Evolutionary conservation across 2,888 invertebrate genomes (phyloP).

Genomic region (Helicoverpa assulta): DNA sequence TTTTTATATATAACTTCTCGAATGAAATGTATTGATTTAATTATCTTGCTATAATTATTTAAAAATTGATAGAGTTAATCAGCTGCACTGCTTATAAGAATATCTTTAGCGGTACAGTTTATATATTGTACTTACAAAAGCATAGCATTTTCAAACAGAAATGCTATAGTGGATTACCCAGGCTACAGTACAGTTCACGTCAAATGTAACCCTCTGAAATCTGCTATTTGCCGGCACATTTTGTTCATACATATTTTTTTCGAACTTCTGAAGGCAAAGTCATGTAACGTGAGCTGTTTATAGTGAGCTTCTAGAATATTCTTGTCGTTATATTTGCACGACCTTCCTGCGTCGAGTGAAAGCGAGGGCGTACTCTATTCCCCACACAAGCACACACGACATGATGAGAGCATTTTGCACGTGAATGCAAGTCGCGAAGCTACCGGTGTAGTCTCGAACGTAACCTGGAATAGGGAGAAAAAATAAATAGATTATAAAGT

Average conservation of each 20-base stretch:
- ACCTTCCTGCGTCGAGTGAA: conserved; percentile 85
- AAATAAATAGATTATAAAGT: background rate
- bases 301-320: conserved; percentile 27
- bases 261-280: too few species aligned
- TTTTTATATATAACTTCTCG: conserved; percentile 22
- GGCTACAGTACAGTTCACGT: conserved; percentile 1
- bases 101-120: conserved; percentile 32
- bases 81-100: conserved; percentile 32
- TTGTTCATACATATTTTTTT: too few species aligned
- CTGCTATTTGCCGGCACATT: too few species aligned
- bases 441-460: conserved; percentile 92
- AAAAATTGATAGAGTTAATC: conserved; percentile 13
- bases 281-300: too few species aligned
- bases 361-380: conserved; percentile 90
- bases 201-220: too few species aligned
- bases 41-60: background rate
- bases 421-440: conserved; percentile 93
- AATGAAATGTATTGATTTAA: conserved; percentile 7
- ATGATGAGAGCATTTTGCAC: conserved; percentile 93
- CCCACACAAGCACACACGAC: conserved; percentile 93
- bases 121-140: conserved; percentile 42
- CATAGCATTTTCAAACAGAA: conserved; percentile 33
- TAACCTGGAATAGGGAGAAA: conserved; percentile 87
- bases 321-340: conserved; percentile 81
- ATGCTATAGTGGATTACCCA: conserved; percentile 23